phyloP scores from a whole-genome alignment of 2,113 vertebrate genomes.

The Suricata suricatta region DNA sequence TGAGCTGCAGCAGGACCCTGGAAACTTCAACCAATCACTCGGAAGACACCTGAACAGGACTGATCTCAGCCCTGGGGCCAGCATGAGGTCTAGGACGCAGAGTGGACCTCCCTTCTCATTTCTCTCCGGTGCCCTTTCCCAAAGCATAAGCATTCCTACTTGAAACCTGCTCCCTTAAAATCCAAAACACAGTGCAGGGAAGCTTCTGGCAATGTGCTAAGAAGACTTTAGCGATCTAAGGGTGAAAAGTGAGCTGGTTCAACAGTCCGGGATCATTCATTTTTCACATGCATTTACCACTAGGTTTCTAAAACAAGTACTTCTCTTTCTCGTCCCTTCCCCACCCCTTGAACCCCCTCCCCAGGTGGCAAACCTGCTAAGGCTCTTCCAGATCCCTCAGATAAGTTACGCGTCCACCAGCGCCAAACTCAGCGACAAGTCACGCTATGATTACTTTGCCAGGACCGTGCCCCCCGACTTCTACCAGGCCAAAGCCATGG shows the following conservation, averaged over 20 bases:
- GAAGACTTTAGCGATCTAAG: background rate
- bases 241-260: background rate
- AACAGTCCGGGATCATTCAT: background rate
- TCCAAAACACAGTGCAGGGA: background rate
- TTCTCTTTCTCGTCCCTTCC: background rate
- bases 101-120: background rate
- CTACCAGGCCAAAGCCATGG: constrained; percentile 99
- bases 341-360: background rate
- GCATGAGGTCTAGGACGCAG: background rate
- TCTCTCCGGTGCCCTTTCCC: background rate
- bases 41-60: background rate
- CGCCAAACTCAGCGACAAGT: constrained; percentile 98
- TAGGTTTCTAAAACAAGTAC: background rate
- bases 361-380: constrained; percentile 97
- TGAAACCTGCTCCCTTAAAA: background rate
- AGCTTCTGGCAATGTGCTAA: background rate
- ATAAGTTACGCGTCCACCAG: constrained; percentile 99
- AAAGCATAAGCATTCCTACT: background rate
- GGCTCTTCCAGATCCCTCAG: constrained; percentile 99
- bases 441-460: constrained; percentile 97
- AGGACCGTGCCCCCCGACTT: constrained; percentile 98
- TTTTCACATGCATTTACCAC: background rate
- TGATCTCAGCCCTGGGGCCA: background rate
- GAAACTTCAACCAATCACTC: background rate
- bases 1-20: background rate